These are phyloP conservation scores for Leptocoma aspasia DNA, from an alignment of 2,113 vertebrate species.

Conservation along the genomic window DNA sequence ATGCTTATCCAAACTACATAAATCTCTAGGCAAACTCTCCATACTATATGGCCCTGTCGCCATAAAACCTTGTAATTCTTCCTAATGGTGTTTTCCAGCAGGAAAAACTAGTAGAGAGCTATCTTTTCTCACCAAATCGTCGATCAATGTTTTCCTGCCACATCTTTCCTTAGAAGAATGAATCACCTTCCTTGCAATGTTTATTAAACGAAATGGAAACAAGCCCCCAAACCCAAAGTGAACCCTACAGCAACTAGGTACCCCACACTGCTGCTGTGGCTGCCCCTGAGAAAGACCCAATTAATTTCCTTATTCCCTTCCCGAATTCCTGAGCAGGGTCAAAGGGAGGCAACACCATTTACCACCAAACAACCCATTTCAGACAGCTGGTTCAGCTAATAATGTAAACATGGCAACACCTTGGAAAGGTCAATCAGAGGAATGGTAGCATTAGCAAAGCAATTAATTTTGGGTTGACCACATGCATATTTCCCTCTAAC, in stretches of 20 bases:
- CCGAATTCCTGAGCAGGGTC: conserved; percentile 1
- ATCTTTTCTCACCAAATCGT: not conserved
- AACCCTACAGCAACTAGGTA: not conserved
- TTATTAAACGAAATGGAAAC: not conserved
- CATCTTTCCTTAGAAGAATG: not conserved
- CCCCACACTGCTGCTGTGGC: not conserved
- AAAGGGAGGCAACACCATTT: not conserved
- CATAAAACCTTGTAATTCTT: not conserved
- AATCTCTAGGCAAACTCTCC: conserved; percentile 19
- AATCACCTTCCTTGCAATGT: not conserved
- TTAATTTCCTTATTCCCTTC: conserved; percentile 5
- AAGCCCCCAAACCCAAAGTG: not conserved
- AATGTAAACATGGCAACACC: conserved; percentile 41
- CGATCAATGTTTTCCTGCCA: not conserved
- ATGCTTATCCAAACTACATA: conserved; percentile 36
- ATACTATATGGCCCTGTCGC: not conserved
- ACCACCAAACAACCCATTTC: not conserved
- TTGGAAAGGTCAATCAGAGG: conserved; percentile 8
- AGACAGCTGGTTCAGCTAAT: not conserved
- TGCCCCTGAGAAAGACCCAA: not conserved
- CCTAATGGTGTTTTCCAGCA: not conserved
- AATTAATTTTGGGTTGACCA: not conserved
- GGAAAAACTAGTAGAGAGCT: not conserved
- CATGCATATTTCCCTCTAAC: not conserved
- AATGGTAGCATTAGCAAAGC: conserved; percentile 6